These are phyloP conservation scores for Vireo altiloquus DNA, from an alignment of 2,113 vertebrate species.

Conservation along the genomic window DNA sequence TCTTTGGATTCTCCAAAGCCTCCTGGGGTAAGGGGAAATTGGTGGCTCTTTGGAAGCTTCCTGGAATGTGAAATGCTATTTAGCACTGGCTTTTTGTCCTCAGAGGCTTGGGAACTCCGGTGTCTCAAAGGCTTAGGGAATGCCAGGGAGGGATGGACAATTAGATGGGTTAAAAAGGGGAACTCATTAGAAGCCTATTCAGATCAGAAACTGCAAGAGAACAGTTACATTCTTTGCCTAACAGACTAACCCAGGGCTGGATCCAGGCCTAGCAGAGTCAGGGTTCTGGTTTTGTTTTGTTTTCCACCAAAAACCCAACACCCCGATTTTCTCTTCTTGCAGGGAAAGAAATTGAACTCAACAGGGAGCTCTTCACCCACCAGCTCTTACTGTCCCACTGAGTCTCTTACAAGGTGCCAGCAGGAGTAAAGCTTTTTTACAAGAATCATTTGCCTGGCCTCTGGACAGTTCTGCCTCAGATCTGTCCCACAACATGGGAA, in stretches of 20 bases:
- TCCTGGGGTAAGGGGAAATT: conserved; percentile 42
- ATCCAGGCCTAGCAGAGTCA: neutral
- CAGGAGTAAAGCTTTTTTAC: neutral
- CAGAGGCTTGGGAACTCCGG: neutral
- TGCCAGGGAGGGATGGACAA: neutral
- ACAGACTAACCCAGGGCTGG: neutral
- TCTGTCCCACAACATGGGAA: neutral
- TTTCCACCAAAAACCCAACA: conserved; percentile 27
- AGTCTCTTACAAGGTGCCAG: neutral
- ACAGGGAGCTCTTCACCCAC: neutral
- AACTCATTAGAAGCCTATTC: neutral
- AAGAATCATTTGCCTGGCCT: neutral
- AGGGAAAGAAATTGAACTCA: neutral
- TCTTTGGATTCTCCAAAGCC: conserved; percentile 29
- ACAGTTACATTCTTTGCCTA: neutral
- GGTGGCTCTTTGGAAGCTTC: conserved; percentile 30
- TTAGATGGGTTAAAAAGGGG: neutral
- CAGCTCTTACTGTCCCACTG: neutral
- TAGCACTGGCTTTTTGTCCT: neutral
- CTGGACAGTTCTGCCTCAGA: neutral
- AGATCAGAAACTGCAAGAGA: conserved; percentile 12
- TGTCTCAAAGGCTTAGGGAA: neutral
- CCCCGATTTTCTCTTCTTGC: neutral
- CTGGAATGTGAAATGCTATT: conserved; percentile 40
- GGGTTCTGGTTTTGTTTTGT: conserved; percentile 19